Base-by-base conservation (phyloP, 2,113 vertebrate species). In the Neolamprologus brichardi region DNA sequence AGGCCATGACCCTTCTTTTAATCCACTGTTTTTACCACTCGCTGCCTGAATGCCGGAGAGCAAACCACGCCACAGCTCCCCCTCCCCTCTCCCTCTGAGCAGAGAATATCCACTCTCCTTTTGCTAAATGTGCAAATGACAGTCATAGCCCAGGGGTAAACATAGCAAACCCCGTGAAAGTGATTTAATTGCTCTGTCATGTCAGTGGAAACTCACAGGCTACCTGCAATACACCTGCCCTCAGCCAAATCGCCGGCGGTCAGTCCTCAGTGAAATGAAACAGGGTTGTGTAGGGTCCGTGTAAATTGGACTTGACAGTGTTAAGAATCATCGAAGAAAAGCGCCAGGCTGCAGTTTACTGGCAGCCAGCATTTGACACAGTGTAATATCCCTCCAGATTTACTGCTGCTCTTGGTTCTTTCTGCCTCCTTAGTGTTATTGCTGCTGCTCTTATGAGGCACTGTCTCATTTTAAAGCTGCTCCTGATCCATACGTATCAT, bases 151-250 rank as follows among this genome's bases (percentile, higher is more conserved):
- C 7, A 20, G 11, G 84, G 93, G 52, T 46, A 72, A 18, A 67
- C 34, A 39, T 41, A 64, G 52, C 64, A 83, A 77, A 83, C 80
- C 34, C 89, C 1, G 58, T 56, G 81, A 94, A 88, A 87, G 88
- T 93, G 94, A 94, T 95, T 94, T 95, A 94, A 94, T 94, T 93
- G 86, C 88, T 90, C 86, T 94, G 95, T 95, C 93, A 93, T 91
- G 87, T 93, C 85, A 80, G 82, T 56, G 81, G 81, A 86, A 52
- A 91, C 90, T 95, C 88, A 82, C 14, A 44, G 85, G 82, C 81
- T 92, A 94, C 92, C 94, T 95, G 92, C 82, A 62, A 86, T 60
- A 88, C 92, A 94, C 92, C 92, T 95, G 92, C 91, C 92, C 81
- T 86, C 78, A 94, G 91, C 88, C 92, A 91, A 67, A 89, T 87